A percentile compares a stretch with the other conserved stretches of the same genome.
These are phyloP conservation scores for Saguinus imperator DNA, from an alignment of 2,113 vertebrate genomes.

Conservation along the genomic window DNA sequence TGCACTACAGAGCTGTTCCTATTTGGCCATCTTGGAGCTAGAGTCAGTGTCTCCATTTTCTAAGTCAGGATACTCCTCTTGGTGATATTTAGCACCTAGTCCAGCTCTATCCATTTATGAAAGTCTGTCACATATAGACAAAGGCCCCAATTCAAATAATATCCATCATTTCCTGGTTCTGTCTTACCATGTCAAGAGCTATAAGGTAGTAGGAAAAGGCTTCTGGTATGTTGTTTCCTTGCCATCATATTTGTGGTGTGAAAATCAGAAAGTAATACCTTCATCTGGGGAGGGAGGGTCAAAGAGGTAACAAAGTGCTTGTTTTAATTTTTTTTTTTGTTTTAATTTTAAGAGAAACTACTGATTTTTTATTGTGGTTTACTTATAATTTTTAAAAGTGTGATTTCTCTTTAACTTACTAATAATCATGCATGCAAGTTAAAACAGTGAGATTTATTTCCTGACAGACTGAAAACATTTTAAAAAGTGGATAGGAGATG, in stretches of 20 bases:
- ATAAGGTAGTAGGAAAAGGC: background rate
- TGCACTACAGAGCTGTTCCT: too few species aligned
- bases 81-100: background rate
- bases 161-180: background rate
- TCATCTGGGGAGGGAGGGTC: background rate
- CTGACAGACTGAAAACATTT: background rate
- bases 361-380: background rate
- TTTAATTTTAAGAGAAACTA: background rate
- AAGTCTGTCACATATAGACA: background rate
- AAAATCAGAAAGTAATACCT: background rate
- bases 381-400: background rate
- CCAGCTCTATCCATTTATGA: background rate
- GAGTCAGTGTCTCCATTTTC: background rate
- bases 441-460: background rate
- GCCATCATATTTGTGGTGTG: background rate
- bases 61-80: background rate
- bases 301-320: background rate
- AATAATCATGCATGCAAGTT: background rate
- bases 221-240: background rate
- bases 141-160: background rate
- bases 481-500: background rate
- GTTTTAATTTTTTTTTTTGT: background rate
- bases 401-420: background rate
- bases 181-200: background rate
- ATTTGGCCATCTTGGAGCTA: too few species aligned